Percentiles rank a stretch among this genome's conserved stretches.
Conservation (phyloP, 2,797 vertebrate genomes). For the Rachycentron canadum region DNA sequence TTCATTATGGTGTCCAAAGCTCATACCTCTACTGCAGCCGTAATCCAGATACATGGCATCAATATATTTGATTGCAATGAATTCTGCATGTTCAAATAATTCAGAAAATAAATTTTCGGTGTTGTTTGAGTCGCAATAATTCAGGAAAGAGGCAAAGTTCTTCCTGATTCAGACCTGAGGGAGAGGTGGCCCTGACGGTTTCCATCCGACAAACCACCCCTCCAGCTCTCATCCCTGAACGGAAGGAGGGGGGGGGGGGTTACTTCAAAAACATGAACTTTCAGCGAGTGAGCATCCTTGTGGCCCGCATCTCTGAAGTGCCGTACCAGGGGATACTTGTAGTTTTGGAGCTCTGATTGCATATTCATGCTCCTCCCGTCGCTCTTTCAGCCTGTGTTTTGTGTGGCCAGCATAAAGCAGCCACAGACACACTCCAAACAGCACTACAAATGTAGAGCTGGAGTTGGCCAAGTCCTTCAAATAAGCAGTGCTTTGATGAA, state of each 20-base stretch:
- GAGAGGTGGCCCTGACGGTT: slow-evolving; percentile 9
- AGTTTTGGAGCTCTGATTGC: slow-evolving; percentile 35
- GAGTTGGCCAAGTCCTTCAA: slow-evolving; percentile 28
- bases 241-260: neutral
- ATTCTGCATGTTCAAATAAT: neutral
- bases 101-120: too few species aligned
- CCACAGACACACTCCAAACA: slow-evolving; percentile 13
- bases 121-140: too few species aligned
- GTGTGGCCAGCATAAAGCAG: slow-evolving; percentile 10
- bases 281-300: slow-evolving; percentile 24
- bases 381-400: slow-evolving; percentile 24
- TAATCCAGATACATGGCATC: neutral
- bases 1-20: neutral
- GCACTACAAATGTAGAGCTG: slow-evolving; percentile 9
- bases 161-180: slow-evolving; percentile 4
- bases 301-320: slow-evolving; percentile 40
- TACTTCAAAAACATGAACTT: slow-evolving; percentile 36
- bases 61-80: neutral
- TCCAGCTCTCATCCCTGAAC: neutral
- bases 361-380: slow-evolving; percentile 38
- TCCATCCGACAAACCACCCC: neutral
- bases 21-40: neutral
- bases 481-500: slow-evolving; percentile 31
- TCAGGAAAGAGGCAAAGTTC: slow-evolving; percentile 3
- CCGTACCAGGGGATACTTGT: slow-evolving; percentile 14